Evolutionary conservation across 2,797 vertebrate species (phyloP).

Genomic region (Sphaeramia orbicularis): DNA sequence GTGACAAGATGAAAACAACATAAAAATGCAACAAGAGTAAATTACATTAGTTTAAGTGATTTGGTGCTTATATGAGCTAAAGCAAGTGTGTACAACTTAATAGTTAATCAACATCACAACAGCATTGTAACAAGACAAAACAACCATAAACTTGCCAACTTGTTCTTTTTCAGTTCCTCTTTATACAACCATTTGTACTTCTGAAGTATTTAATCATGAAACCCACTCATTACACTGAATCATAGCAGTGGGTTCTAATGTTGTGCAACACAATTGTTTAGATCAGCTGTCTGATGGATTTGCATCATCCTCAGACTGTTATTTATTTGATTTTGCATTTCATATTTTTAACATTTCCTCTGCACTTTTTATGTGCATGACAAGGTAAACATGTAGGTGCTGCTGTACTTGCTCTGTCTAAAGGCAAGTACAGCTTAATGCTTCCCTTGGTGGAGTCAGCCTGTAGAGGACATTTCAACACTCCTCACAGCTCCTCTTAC

Average conservation of each 20-base stretch:
- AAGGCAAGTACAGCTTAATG: slow-evolving; percentile 1
- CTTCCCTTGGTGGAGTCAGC: not conserved
- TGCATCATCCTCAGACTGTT: slow-evolving; percentile 22
- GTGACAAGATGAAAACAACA: no score
- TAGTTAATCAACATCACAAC: no score
- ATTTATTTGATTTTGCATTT: slow-evolving; percentile 25
- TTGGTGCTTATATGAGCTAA: no score
- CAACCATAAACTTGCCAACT: no score
- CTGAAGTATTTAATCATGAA: not conserved
- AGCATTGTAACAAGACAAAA: no score
- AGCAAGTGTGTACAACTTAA: no score
- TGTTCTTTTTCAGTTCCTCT: slow-evolving; percentile 25
- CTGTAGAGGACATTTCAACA: slow-evolving; percentile 53
- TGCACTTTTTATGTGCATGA: not conserved
- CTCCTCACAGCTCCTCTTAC: not conserved
- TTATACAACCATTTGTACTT: slow-evolving; percentile 3
- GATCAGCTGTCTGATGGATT: slow-evolving; percentile 33
- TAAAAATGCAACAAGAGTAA: no score
- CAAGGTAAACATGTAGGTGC: not conserved
- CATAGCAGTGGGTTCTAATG: not conserved
- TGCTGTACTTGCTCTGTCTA: slow-evolving; percentile 2
- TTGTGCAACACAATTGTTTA: slow-evolving; percentile 34
- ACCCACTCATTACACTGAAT: slow-evolving; percentile 9
- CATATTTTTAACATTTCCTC: no score
- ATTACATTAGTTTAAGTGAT: no score